Evolutionary conservation across 2,113 vertebrate genomes (phyloP).

Genomic region (Scortum barcoo): DNA sequence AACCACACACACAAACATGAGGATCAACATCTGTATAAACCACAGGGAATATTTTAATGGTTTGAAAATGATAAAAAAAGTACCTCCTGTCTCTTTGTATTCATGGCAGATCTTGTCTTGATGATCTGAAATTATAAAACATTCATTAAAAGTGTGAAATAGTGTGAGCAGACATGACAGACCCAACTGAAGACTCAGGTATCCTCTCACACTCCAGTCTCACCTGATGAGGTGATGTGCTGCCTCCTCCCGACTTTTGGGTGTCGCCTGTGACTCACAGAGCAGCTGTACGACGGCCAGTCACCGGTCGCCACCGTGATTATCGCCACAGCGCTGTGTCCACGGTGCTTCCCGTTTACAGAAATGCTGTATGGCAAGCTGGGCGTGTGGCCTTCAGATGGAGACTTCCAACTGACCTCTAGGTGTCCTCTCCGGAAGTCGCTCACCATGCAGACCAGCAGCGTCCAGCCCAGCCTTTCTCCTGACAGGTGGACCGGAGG

Average conservation of each 20-base stretch:
- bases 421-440: conserved; percentile 76
- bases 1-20: conserved; percentile 22
- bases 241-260: conserved; percentile 51
- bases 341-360: conserved; percentile 49
- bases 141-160: not conserved
- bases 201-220: not conserved
- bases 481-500: conserved; percentile 80
- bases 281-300: conserved; percentile 82
- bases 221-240: conserved; percentile 55
- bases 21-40: not conserved
- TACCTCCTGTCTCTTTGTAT: conserved; percentile 53
- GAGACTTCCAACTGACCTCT: conserved; percentile 81
- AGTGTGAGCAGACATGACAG: not conserved
- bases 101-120: conserved; percentile 46
- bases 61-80: not conserved
- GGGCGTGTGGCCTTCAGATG: conserved; percentile 37
- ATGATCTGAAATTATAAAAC: conserved; percentile 54
- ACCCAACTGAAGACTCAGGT: not conserved
- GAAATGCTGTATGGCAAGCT: conserved; percentile 47
- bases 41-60: not conserved
- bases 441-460: conserved; percentile 84
- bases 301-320: conserved; percentile 76
- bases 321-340: conserved; percentile 57
- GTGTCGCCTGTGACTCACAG: conserved; percentile 68
- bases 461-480: conserved; percentile 76